Evolutionary conservation across 2,113 vertebrate genomes (phyloP), one percentile per base, ranked within the genome.

Genomic region (Lepisosteus osseus): DNA sequence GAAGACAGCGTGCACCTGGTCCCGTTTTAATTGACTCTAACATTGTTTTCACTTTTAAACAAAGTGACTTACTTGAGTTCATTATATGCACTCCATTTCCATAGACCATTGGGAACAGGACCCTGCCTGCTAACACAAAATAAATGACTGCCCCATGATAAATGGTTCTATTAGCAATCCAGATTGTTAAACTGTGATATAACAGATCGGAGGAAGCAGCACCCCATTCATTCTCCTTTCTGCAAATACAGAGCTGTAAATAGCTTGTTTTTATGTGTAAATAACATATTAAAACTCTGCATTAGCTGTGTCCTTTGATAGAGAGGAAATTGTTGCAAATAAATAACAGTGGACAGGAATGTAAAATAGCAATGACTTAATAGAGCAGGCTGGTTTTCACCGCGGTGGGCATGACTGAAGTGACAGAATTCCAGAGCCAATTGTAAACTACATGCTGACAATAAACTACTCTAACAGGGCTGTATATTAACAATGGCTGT

Each of bases 111-210:
- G 90, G 87, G 91, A 86, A 70, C 82, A 74, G 87, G 91, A 92
- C 94, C 93, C 83, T 86, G 86, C 87, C 89, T 73, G 86, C 88
- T 90, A 91, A 88, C 92, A 87, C 89, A 92, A 92, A 94, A 92
- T 82, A 94, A 94, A 92, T 89, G 90, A 89, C 90, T 83, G 80
- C 83, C 77, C 86, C 64, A 75, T 99, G 97, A 99, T 95, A 95
- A 97, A 99, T 98, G 96, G 94, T 97, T 97, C 96, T 98, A 99
- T 99, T 98, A 99, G 95, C 93, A 90, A 92, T 92, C 95, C 95
- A 96, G 97, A 99, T 97, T 96, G 96, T 97, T 97, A 96, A 94
- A 94, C 84, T 94, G 92, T 88, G 94, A 97, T 96, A 96, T 84
- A 95, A 94, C 91, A 92, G 93, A 90, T 90, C 86, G 90, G 92